Base-by-base conservation (phyloP, 1,140 invertebrate genomes). In the Xylocopa sonorina region DNA sequence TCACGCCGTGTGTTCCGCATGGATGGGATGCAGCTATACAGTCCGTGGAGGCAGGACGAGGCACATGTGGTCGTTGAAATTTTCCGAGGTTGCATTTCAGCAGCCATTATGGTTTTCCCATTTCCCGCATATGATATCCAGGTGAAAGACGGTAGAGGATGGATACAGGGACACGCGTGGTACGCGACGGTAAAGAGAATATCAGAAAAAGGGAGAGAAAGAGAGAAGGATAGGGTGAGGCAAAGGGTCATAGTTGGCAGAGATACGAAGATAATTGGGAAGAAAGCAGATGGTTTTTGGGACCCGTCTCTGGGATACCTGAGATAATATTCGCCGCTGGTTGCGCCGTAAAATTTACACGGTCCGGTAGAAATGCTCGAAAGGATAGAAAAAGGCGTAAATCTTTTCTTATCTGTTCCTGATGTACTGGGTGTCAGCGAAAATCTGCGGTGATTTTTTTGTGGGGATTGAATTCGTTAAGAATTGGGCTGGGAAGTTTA, bases 51-150 rank as follows among this genome's bases (percentile, higher is more conserved):
- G 21, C 29, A 16, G 63, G 51, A 83, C n/a, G 50, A 67, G 71
- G 7, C 57, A 64, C 27, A 58, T 60, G 38, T n/a, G 29, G 14
- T 46, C 41, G 82, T 72, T 71, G 78, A 81, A 83, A 83, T 77
- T 77, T 81, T 85, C 64, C 81, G 67, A 55, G 64, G 58, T 32
- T 66, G 63, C 72, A 27, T 85, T 83, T 64, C 78, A 50, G 48
- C 32, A 38, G 32, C 66, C 78, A 83, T 85, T 85, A 85, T 74
- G 67, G 78, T 66, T 81, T 78, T 78, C 21, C 71, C 68, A 75
- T 84, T 78, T 76, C 68, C 67, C 51, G 67, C 63, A 79, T 79
- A 48, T 38, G 63, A 75, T 83, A 82, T 72, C 46, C 43, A 64
- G 34, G 43, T 80, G 71, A 69, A 81, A 50, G 71, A 41, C 43